phyloP scores from a whole-genome alignment of 2,888 invertebrate genomes.

The Athalia circularis region DNA sequence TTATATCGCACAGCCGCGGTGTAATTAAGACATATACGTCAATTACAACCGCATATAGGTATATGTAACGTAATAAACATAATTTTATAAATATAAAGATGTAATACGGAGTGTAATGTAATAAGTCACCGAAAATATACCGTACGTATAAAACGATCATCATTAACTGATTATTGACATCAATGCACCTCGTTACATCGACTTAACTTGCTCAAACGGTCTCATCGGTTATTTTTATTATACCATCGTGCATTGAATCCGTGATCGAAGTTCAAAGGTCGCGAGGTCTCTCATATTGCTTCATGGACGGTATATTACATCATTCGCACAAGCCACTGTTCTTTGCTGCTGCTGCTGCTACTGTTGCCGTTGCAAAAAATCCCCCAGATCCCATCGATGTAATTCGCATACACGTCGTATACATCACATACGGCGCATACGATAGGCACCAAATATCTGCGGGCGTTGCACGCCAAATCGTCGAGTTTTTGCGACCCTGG shows the following conservation, averaged over 20 bases:
- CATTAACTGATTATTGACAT: slow-evolving; percentile 61
- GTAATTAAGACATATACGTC: too few relatives aligned
- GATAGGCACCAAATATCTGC: too few relatives aligned
- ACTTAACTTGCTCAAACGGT: slow-evolving; percentile 62
- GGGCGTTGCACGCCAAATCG: too few relatives aligned
- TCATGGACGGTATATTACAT: slow-evolving; percentile 38
- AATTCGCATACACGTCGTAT: too few relatives aligned
- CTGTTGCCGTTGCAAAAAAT: slow-evolving; percentile 12
- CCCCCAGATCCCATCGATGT: neutral
- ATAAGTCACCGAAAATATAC: neutral
- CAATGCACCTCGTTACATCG: slow-evolving; percentile 57
- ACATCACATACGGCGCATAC: too few relatives aligned
- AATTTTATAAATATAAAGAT: too few relatives aligned
- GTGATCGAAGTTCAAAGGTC: slow-evolving; percentile 52
- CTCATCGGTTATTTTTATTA: slow-evolving; percentile 55
- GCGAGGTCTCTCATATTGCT: slow-evolving; percentile 32
- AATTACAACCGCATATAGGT: too few relatives aligned
- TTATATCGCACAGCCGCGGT: too few relatives aligned
- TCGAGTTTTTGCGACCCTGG: too few relatives aligned
- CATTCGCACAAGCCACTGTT: slow-evolving; percentile 7
- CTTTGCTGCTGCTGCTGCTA: slow-evolving; percentile 15
- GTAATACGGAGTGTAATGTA: too few relatives aligned
- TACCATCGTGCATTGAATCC: slow-evolving; percentile 55
- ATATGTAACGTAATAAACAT: too few relatives aligned
- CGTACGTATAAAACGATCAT: neutral